Evolutionary conservation across 1,140 invertebrate genomes (phyloP), one percentile per base, ranked within the genome.

Genomic region (Thalassaphorura encarpata): DNA sequence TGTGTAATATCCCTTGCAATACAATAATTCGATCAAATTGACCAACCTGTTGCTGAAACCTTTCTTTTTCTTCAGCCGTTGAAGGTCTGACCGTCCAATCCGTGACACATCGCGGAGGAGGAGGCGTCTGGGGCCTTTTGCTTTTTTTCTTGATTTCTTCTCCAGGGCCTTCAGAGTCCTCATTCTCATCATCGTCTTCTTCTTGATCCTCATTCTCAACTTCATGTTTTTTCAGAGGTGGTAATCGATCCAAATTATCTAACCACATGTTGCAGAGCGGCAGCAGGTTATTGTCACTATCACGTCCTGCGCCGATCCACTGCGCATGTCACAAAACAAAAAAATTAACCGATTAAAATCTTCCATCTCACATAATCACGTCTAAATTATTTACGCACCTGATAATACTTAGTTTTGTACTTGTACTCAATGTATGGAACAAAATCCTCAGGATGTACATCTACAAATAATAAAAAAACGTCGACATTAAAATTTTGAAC

Each of bases 261-360:
- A 87, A 64, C 87, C 88, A 91, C 58, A 80, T 78, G 46, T 80
- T 76, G 67, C 84, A 92, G 19, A 95, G 70, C 5, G 80, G 73
- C 3, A 77, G 70, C 2, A 97, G 72, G 29, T 87, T 78, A 13
- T 80, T 78, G 74, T 96, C 91, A 1, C 85, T 84, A 69, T 96
- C 92, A 27, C 91, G 76, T 0, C 91, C 90, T n/a, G 87, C 87
- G 1, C 90, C 92, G 52, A 95, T 96, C 92, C 92, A 96, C 63
- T 92, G 28, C n/a, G n/a, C n/a, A n/a, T n/a, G n/a, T n/a, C n/a
- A 26, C 45, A 52, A 23, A 1, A 28, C 16, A 27, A 28, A 52
- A 28, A 52, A n/a, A 6, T 2, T 16, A n/a, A n/a, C n/a, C n/a
- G n/a, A n/a, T n/a, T n/a, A n/a, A n/a, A n/a, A n/a, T n/a, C n/a